Evolutionary conservation across 37 sponge, comb jelly and placozoan species (phyloP).

Genomic region (Corticium candelabrum): DNA sequence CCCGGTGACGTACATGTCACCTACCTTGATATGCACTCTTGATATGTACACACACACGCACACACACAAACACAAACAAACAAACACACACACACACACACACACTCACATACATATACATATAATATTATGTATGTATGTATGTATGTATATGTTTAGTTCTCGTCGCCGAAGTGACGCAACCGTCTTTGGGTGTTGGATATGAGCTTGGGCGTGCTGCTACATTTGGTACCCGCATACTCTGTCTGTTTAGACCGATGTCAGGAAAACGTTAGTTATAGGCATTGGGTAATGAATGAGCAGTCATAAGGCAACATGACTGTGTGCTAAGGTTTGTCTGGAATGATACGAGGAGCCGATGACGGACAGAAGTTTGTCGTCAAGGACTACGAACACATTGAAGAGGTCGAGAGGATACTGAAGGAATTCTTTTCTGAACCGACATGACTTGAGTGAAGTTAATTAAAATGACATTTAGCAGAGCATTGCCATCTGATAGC

Average conservation of each 20-base stretch:
- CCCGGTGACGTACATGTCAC: neutral
- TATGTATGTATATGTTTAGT: slow-evolving; percentile 22
- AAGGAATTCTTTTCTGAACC: slow-evolving; percentile 47
- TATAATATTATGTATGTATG: too few relatives aligned
- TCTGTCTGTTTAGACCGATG: slow-evolving; percentile 83
- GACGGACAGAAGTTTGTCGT: slow-evolving; percentile 44
- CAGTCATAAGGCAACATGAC: neutral
- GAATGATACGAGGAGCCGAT: slow-evolving; percentile 72
- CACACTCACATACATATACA: too few relatives aligned
- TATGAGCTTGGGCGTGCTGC: slow-evolving; percentile 89
- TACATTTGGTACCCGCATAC: slow-evolving; percentile 53
- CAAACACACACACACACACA: too few relatives aligned
- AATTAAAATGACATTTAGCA: too few relatives aligned
- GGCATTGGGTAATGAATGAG: neutral
- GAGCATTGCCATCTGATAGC: too few relatives aligned
- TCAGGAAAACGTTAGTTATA: slow-evolving; percentile 45
- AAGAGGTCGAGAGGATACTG: slow-evolving; percentile 38
- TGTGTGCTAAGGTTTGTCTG: slow-evolving; percentile 60
- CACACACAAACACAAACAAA: too few relatives aligned
- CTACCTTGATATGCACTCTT: neutral
- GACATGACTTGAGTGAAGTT: too few relatives aligned
- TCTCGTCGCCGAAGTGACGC: slow-evolving; percentile 89
- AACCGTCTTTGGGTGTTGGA: slow-evolving; percentile 90
- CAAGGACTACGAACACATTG: slow-evolving; percentile 41
- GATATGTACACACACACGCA: neutral